Conservation (phyloP, 2,113 vertebrate species). For the Sciurus niger region DNA sequence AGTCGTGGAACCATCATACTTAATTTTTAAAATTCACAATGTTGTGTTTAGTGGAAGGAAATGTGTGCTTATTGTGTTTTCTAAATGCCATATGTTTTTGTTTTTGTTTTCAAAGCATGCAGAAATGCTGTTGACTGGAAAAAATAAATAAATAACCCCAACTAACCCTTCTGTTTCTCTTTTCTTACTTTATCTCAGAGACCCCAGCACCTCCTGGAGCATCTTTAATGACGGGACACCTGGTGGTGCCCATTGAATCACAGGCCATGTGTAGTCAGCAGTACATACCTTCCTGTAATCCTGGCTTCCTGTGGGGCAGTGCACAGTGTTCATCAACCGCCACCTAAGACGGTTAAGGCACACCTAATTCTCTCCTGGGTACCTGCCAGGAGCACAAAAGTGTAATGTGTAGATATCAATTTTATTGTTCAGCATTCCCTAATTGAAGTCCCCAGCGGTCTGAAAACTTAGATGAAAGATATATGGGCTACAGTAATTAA, state of each 20-base stretch:
- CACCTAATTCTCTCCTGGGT: slow-evolving; percentile 49
- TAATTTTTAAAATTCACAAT: slow-evolving; percentile 50
- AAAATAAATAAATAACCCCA: background rate
- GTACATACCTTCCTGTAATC: slow-evolving; percentile 14
- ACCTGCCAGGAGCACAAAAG: slow-evolving; percentile 64
- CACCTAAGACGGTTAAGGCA: background rate
- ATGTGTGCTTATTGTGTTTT: slow-evolving; percentile 57
- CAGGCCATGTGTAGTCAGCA: background rate
- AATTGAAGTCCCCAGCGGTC: slow-evolving; percentile 52
- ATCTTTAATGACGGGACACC: background rate
- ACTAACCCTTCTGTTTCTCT: background rate
- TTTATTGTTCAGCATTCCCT: slow-evolving; percentile 45
- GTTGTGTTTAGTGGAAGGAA: slow-evolving; percentile 64
- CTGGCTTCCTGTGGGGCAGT: background rate
- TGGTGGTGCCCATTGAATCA: background rate
- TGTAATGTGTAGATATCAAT: background rate
- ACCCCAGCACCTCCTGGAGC: background rate
- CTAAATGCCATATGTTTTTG: slow-evolving; percentile 52
- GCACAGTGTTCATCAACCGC: slow-evolving; percentile 43
- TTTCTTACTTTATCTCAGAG: slow-evolving; percentile 1
- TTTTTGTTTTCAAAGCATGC: slow-evolving; percentile 32
- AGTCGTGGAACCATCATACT: slow-evolving; percentile 68
- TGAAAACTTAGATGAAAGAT: slow-evolving; percentile 59
- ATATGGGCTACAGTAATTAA: background rate
- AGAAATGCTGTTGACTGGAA: background rate